These are phyloP conservation scores for Drosophila nigritarsus DNA, from an alignment of 2,888 invertebrate genomes.

Conservation along the genomic window DNA sequence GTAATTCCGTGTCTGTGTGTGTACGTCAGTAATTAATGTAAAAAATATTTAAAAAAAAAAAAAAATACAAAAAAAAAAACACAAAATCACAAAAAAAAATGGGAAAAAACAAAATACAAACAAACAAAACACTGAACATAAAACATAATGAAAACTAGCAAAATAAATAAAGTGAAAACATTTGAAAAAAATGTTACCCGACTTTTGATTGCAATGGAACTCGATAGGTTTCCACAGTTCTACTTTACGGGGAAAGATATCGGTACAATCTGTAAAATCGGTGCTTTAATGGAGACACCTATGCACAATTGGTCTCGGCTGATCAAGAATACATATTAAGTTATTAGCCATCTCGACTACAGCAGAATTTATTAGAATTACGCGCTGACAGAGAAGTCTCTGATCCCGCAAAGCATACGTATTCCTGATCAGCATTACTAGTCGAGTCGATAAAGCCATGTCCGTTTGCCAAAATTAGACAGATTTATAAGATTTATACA, in stretches of 20 bases:
- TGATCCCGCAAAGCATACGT: not conserved
- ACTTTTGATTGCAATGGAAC: not conserved
- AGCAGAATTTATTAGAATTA: no score
- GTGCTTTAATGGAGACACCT: not conserved
- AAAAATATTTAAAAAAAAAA: constrained; percentile 38
- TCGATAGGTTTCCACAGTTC: not conserved
- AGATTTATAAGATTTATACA: not conserved
- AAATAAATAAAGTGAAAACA: constrained; percentile 79
- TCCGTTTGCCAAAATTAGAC: not conserved
- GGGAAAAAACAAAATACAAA: constrained; percentile 53
- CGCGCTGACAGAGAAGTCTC: not conserved
- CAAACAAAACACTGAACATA: constrained; percentile 67
- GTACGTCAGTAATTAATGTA: constrained; percentile 81
- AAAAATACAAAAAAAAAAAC: constrained; percentile 37
- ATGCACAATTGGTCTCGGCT: no score
- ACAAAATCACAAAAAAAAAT: constrained; percentile 53
- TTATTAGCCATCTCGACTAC: no score
- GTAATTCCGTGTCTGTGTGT: constrained; percentile 82
- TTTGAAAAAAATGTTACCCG: constrained; percentile 55
- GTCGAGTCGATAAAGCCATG: not conserved
- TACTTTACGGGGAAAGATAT: not conserved
- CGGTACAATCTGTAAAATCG: not conserved
- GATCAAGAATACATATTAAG: not conserved
- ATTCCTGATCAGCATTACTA: not conserved
- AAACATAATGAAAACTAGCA: constrained; percentile 78